Evolutionary conservation across 2,797 vertebrate species (phyloP), one percentile per base, ranked within the genome.

Genomic region (Parotocinclus haroldoi): DNA sequence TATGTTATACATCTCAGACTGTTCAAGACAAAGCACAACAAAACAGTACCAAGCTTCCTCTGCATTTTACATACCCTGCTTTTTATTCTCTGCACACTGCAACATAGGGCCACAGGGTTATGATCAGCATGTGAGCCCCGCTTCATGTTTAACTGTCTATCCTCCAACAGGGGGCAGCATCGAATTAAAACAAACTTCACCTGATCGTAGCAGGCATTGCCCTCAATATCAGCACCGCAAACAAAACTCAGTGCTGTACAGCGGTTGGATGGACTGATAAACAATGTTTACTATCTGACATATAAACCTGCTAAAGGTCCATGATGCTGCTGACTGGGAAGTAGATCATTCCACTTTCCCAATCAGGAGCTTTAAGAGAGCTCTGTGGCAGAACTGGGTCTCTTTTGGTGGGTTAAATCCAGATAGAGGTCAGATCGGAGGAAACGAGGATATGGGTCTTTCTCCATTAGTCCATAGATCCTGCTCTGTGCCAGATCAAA

Each of bases 361-460:
- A 52, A 45, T 19, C 13, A 38, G 10, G 46, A 37, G 57, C 36
- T 70, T 71, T 74, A 72, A 18, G 68, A 68, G 37, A 78, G 74
- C 56, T 73, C 57, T 13, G 69, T 54, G 0, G 58, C 14, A 10
- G 72, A 57, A 40, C 60, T 52, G 18, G 72, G 66, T 59, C 75
- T 74, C 57, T 63, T 81, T 49, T 82, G 79, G 81, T 92, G 93
- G 69, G 94, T 85, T 82, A 99, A 84, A 79, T 95, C 93, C 83
- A 88, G 79, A 76, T 96, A 98, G 83, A 98, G 91, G 85, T 88
- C 90, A 71, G 96, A 98, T 79, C 87, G 92, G 72, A 99, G 90
- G 86, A 99, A 99, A 75, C 95, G 91, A 74, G 94, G 94, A 64
- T 97, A 98, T 12, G 94, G 94, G 90, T 99, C 96, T 14, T 91